Percentiles rank a stretch among this genome's conserved stretches.
These are phyloP conservation scores for Selene dorsalis DNA, from an alignment of 2,797 vertebrate species.

Conservation along the genomic window DNA sequence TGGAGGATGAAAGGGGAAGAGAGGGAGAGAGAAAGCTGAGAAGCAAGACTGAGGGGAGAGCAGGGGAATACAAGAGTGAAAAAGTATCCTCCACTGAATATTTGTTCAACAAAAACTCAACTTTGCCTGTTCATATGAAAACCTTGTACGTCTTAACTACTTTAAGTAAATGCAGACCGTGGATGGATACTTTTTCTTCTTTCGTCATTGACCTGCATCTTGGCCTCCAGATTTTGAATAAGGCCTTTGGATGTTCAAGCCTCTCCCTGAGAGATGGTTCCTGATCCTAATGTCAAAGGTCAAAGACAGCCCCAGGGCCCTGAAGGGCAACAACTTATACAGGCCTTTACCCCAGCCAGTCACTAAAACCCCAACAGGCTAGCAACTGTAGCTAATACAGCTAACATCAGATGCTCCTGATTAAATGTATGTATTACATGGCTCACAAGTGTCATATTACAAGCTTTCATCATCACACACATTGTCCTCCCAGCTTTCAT, in stretches of 20 bases:
- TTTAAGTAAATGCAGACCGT: conserved; percentile 73
- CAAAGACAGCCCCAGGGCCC: conserved; percentile 67
- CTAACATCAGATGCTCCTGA: conserved; percentile 74
- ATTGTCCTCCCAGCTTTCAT: conserved; percentile 74
- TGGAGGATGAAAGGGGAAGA: conserved; percentile 50
- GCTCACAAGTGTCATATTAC: conserved; percentile 70
- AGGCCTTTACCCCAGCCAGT: conserved; percentile 83
- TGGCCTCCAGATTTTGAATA: conserved; percentile 65
- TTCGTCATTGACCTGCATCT: conserved; percentile 77
- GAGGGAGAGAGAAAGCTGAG: conserved; percentile 58
- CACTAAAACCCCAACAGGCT: conserved; percentile 72
- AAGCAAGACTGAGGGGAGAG: conserved; percentile 60
- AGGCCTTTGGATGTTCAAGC: conserved; percentile 74
- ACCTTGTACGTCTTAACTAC: conserved; percentile 73
- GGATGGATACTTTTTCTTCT: conserved; percentile 81
- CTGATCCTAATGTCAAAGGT: conserved; percentile 71
- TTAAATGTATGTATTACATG: conserved; percentile 72
- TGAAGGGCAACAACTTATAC: conserved; percentile 69
- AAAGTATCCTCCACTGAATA: conserved; percentile 78
- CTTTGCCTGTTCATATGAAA: conserved; percentile 80
- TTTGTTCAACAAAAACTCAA: conserved; percentile 73
- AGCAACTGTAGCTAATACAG: conserved; percentile 77
- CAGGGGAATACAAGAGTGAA: conserved; percentile 71
- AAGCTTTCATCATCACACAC: conserved; percentile 69
- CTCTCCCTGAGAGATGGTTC: conserved; percentile 67